Evolutionary conservation across 2,113 vertebrate species (phyloP), one percentile per base, ranked within the genome.

Genomic region (Damaliscus lunatus): DNA sequence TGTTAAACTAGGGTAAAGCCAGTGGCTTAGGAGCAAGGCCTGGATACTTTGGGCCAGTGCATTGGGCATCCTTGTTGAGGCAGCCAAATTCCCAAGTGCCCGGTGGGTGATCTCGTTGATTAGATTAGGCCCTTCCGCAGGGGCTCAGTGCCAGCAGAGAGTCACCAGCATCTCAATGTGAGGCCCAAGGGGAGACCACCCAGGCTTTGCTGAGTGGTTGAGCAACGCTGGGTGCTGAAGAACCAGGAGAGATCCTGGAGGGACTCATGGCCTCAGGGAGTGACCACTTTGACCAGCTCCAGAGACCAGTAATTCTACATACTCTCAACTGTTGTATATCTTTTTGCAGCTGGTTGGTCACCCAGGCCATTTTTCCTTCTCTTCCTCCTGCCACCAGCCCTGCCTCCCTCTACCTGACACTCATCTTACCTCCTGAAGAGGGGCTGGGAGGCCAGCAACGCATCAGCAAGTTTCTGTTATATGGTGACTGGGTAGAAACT

Each of bases 81-180:
- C 1, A 4, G 5, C 55, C 31, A 27, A 29, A 19, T 40, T 74
- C 11, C 43, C 55, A n/a, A 46, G 46, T 13, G n/a, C 46, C 27
- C 0, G 0, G 83, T 33, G n/a, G 12, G 27, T 88, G 71, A 52
- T 21, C 7, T n/a, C 0, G 2, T 5, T 48, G 82, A 59, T 9
- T 4, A 53, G 50, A 90, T 21, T 10, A 85, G 60, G 48, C 19
- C 43, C 43, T 85, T 40, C 27, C 0, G 2, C 14, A 46, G 43
- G 53, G 21, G 36, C 52, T 60, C 2, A 2, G 50, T 7, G 2
- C 17, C 33, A 11, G 11, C 1, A 0, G 46, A 15, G 36, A 60
- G 84, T 29, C 14, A 60, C 36, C 27, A 21, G 4, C 36, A 46
- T 33, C 5, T 43, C 0, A 27, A 43, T 31, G 17, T 60, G 40